Evolutionary conservation across 2,888 invertebrate genomes (phyloP).

Genomic region (Ophion ellenae): DNA sequence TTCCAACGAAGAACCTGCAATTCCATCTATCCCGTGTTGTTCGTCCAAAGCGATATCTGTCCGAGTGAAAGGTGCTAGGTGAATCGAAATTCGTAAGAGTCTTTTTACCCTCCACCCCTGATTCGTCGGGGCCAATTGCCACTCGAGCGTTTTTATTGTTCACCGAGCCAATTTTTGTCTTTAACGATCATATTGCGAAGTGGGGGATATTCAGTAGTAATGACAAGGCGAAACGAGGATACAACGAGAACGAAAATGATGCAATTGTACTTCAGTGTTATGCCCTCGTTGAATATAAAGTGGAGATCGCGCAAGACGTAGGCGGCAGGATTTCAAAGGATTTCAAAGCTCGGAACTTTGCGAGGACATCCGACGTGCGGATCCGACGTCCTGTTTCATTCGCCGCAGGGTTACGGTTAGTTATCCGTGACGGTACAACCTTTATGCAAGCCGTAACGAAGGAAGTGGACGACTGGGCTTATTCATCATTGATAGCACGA

Average conservation of each 20-base stretch:
- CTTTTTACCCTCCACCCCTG: too few relatives aligned
- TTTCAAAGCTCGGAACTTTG: neutral
- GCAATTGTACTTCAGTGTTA: neutral
- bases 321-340: constrained; percentile 36
- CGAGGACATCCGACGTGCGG: constrained; percentile 9
- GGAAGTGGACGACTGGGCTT: constrained; percentile 37
- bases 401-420: constrained; percentile 20
- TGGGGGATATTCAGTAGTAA: neutral
- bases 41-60: too few relatives aligned
- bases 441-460: constrained; percentile 12
- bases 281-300: neutral
- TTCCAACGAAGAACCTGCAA: too few relatives aligned
- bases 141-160: too few relatives aligned
- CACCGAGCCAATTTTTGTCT: too few relatives aligned
- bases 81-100: too few relatives aligned
- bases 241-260: neutral
- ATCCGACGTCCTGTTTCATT: neutral
- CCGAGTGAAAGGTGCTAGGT: too few relatives aligned
- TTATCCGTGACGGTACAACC: neutral
- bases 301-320: neutral
- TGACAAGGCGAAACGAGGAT: neutral
- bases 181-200: too few relatives aligned
- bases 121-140: too few relatives aligned
- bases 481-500: constrained; percentile 42
- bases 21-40: too few relatives aligned